These are phyloP conservation scores for Siderastrea siderea DNA, from an alignment of 92 coral and sea anemone species.

Conservation along the genomic window DNA sequence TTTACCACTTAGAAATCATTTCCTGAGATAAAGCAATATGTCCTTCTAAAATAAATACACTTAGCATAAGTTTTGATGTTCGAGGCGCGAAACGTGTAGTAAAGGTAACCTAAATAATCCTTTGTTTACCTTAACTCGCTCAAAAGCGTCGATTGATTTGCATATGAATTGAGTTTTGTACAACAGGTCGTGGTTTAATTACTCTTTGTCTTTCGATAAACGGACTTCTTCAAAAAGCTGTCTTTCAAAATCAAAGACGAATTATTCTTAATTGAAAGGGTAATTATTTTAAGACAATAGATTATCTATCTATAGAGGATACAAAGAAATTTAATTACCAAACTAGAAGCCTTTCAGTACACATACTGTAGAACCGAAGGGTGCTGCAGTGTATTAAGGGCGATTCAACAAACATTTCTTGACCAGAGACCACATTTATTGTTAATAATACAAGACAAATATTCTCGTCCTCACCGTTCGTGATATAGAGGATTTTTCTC, in stretches of 20 bases:
- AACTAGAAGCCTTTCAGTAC: not conserved
- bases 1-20: not conserved
- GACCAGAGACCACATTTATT: not conserved
- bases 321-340: conserved; percentile 35
- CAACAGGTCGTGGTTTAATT: conserved; percentile 17
- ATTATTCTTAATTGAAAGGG: conserved; percentile 43
- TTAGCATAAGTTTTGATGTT: conserved; percentile 22
- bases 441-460: not conserved
- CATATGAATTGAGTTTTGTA: conserved; percentile 18
- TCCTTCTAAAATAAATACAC: conserved; percentile 19
- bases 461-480: not conserved
- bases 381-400: not conserved
- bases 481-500: not conserved
- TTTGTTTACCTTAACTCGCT: conserved; percentile 18
- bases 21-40: not conserved
- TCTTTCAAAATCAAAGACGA: conserved; percentile 29
- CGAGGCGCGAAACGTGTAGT: conserved; percentile 11
- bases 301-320: conserved; percentile 1
- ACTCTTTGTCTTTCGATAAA: conserved; percentile 39
- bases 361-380: not conserved
- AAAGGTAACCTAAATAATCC: conserved; percentile 3
- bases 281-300: conserved; percentile 50
- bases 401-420: not conserved
- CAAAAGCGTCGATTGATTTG: conserved; percentile 22
- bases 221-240: conserved; percentile 20